These are phyloP conservation scores for Diachasma alloeum DNA, from an alignment of 1,140 invertebrate genomes.

Conservation along the genomic window DNA sequence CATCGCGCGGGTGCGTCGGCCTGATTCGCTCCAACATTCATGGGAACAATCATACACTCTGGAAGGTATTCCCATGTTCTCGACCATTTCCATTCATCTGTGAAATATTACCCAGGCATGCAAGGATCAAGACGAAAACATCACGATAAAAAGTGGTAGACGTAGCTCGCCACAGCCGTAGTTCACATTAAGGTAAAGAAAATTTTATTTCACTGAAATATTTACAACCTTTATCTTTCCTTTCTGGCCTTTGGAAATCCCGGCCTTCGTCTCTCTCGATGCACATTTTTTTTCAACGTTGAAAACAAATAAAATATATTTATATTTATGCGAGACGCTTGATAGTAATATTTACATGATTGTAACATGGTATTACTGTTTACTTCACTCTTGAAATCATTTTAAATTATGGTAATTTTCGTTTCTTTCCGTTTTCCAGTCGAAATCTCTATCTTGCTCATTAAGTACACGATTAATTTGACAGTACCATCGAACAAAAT, in stretches of 20 bases:
- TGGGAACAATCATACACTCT: slow-evolving; percentile 53
- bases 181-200: background rate
- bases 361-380: background rate
- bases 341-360: background rate
- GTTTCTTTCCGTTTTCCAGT: background rate
- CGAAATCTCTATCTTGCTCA: slow-evolving; percentile 8
- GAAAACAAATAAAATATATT: background rate
- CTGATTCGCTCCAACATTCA: slow-evolving; percentile 51
- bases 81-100: slow-evolving; percentile 67
- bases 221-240: background rate
- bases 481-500: slow-evolving; percentile 26
- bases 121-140: background rate
- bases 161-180: no score
- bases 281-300: background rate
- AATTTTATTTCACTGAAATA: background rate
- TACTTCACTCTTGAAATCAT: background rate
- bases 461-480: slow-evolving; percentile 40
- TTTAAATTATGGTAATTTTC: slow-evolving; percentile 5
- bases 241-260: background rate
- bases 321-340: background rate
- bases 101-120: slow-evolving; percentile 64
- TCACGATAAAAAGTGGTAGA: no score
- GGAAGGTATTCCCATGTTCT: slow-evolving; percentile 68
- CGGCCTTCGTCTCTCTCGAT: background rate
- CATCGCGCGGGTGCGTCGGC: slow-evolving; percentile 67